phyloP scores from a whole-genome alignment of 2,888 invertebrate genomes.

The Carpatolechia fugitivella region DNA sequence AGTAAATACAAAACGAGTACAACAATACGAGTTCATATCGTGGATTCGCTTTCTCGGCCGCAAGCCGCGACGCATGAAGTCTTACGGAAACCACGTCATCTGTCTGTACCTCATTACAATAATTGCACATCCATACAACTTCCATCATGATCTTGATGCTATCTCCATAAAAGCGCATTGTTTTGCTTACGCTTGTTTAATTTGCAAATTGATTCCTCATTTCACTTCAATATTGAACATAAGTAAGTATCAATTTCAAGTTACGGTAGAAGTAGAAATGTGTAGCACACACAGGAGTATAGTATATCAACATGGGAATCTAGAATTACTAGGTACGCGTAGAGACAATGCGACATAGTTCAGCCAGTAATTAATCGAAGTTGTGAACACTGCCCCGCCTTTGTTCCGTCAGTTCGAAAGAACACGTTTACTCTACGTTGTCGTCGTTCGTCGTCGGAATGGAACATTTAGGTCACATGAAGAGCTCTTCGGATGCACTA shows the following conservation, averaged over 20 bases:
- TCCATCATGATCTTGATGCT: slow-evolving; percentile 19
- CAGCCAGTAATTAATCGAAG: slow-evolving; percentile 5
- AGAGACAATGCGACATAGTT: slow-evolving; percentile 10
- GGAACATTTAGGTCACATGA: slow-evolving; percentile 6
- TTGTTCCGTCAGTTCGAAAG: slow-evolving; percentile 7
- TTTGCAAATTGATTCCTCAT: slow-evolving; percentile 1
- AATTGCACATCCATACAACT: slow-evolving; percentile 28
- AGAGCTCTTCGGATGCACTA: slow-evolving; percentile 6
- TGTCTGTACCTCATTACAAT: slow-evolving; percentile 24
- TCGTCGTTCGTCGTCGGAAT: no score
- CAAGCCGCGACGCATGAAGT: slow-evolving; percentile 40
- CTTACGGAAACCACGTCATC: slow-evolving; percentile 40
- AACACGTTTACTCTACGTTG: not conserved
- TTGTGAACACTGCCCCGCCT: slow-evolving; percentile 4
- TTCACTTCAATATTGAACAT: not conserved
- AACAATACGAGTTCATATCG: slow-evolving; percentile 11
- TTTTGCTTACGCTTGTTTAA: not conserved
- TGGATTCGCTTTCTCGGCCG: slow-evolving; percentile 48
- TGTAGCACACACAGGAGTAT: not conserved
- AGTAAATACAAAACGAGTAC: slow-evolving; percentile 27
- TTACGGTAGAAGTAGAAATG: not conserved
- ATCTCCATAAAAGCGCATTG: slow-evolving; percentile 3
- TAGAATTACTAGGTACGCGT: slow-evolving; percentile 2
- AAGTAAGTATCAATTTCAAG: slow-evolving; percentile 7
- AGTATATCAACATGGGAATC: not conserved